These are phyloP conservation scores for Caenorhabditis uteleia DNA, from an alignment of 2,888 invertebrate species.

Conservation along the genomic window DNA sequence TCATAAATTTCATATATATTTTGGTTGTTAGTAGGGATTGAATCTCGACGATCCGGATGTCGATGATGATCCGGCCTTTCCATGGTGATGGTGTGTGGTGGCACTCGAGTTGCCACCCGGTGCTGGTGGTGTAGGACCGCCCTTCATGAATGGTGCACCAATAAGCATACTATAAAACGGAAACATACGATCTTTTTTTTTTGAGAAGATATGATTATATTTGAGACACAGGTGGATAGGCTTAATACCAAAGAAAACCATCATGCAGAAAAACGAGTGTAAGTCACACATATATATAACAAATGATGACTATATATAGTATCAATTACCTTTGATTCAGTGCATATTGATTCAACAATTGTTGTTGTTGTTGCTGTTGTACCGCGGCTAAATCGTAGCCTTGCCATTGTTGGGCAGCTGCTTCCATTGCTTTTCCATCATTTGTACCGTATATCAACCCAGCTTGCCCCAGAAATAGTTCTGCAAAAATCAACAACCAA, in stretches of 20 bases:
- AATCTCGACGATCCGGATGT: conserved; percentile 8
- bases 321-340: conserved; percentile 25
- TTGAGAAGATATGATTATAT: too few species aligned
- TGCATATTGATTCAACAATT: conserved; percentile 26
- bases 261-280: too few species aligned
- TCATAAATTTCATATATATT: too few species aligned
- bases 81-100: not conserved
- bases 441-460: conserved; percentile 28
- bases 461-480: conserved; percentile 30
- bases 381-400: conserved; percentile 20
- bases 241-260: too few species aligned
- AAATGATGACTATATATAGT: too few species aligned
- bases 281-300: too few species aligned
- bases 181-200: too few species aligned
- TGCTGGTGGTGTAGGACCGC: conserved; percentile 26
- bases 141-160: conserved; percentile 48
- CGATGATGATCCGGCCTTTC: too few species aligned
- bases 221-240: too few species aligned
- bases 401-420: conserved; percentile 21
- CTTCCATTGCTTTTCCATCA: conserved; percentile 21
- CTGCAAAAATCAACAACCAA: too few species aligned
- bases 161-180: conserved; percentile 47
- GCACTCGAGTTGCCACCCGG: conserved; percentile 6
- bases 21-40: conserved; percentile 31
- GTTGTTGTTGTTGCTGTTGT: conserved; percentile 34